phyloP scores from a whole-genome alignment of 2,888 invertebrate species.

The Tetanocera ferruginea region DNA sequence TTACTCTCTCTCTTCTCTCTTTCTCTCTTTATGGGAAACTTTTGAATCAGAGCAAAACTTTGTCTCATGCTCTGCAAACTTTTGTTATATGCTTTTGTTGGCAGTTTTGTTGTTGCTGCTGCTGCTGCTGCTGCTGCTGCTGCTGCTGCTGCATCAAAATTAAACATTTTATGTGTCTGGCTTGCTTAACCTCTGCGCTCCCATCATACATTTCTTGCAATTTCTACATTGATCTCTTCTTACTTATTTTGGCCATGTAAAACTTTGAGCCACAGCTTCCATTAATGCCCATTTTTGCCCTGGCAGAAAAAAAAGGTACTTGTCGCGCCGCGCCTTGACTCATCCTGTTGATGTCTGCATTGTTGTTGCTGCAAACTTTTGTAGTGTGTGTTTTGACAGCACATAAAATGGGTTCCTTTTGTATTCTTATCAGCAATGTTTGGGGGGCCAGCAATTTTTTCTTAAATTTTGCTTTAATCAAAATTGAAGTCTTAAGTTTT shows the following conservation, averaged over 20 bases:
- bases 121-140: conserved; percentile 12
- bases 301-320: neutral
- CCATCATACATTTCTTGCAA: neutral
- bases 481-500: too few relatives aligned
- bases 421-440: neutral
- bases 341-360: neutral
- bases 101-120: conserved; percentile 4
- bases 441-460: neutral
- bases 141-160: neutral
- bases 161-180: conserved; percentile 24
- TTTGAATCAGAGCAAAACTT: too few relatives aligned
- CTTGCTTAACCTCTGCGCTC: neutral
- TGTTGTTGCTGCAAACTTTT: neutral
- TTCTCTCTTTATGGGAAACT: too few relatives aligned
- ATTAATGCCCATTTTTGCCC: neutral
- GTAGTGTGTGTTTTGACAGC: neutral
- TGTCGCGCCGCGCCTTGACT: neutral
- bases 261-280: conserved; percentile 10
- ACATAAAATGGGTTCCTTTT: neutral
- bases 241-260: neutral
- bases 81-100: neutral
- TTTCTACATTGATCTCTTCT: neutral
- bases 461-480: neutral
- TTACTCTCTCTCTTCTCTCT: too few relatives aligned
- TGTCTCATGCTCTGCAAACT: too few relatives aligned